A percentile compares a stretch with the other conserved stretches of the same genome.
Conservation (phyloP, 2,888 invertebrate genomes). For the Myathropa florea region DNA sequence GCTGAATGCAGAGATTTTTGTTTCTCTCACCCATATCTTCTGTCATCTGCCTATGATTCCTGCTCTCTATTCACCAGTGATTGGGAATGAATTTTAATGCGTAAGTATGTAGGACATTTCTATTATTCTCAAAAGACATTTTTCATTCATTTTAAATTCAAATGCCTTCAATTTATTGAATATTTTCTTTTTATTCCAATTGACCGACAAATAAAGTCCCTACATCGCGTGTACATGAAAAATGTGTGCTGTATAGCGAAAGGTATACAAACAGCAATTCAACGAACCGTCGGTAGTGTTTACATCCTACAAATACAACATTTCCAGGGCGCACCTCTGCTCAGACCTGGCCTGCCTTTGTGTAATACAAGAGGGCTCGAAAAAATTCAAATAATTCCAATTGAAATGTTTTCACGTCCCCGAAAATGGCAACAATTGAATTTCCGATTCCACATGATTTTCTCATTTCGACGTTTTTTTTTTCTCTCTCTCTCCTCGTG, state of each 20-base stretch:
- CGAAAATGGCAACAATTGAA: constrained; percentile 46
- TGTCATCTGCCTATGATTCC: constrained; percentile 3
- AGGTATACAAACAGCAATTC: constrained; percentile 20
- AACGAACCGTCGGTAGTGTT: constrained; percentile 31
- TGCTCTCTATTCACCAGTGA: background rate
- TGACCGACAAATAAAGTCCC: constrained; percentile 9
- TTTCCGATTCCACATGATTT: constrained; percentile 13
- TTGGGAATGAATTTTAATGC: constrained; percentile 17
- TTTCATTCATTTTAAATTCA: constrained; percentile 22
- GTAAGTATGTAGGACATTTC: constrained; percentile 3
- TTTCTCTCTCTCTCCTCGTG: background rate
- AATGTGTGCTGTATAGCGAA: background rate
- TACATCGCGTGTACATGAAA: background rate
- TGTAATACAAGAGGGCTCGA: background rate
- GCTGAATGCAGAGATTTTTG: constrained; percentile 10
- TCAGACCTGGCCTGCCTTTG: background rate
- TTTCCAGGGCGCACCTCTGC: background rate
- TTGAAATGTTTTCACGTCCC: constrained; percentile 49
- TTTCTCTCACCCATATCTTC: background rate
- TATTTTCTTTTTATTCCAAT: constrained; percentile 1
- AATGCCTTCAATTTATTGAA: constrained; percentile 35
- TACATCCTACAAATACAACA: constrained; percentile 12
- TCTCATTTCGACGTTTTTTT: constrained; percentile 1
- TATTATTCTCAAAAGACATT: background rate
- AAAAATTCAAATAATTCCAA: constrained; percentile 42